Percentiles rank a stretch among this genome's conserved stretches.
These are phyloP conservation scores for Cabera pusaria DNA, from an alignment of 2,888 invertebrate genomes.

Conservation along the genomic window DNA sequence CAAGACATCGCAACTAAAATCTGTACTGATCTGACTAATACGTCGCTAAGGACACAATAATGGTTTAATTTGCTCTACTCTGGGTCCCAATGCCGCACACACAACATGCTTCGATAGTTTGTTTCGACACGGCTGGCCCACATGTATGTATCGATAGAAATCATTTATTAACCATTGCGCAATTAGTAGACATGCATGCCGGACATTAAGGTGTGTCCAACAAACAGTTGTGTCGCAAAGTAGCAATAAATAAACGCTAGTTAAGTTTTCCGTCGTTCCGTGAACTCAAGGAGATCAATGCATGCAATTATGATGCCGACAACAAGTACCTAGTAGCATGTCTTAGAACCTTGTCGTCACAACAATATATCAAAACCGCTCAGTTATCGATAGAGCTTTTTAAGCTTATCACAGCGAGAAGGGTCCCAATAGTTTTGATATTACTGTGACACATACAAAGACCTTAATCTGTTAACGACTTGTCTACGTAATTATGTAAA, in stretches of 20 bases:
- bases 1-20: too few relatives aligned
- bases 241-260: slow-evolving; percentile 55
- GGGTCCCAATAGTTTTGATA: slow-evolving; percentile 1
- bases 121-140: slow-evolving; percentile 35
- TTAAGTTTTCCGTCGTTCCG: slow-evolving; percentile 66
- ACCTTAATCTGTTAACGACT: slow-evolving; percentile 46
- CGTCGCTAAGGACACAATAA: slow-evolving; percentile 48
- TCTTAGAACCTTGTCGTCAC: slow-evolving; percentile 3
- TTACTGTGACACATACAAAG: slow-evolving; percentile 35
- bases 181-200: slow-evolving; percentile 50
- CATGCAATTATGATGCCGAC: slow-evolving; percentile 52
- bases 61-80: slow-evolving; percentile 48
- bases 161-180: slow-evolving; percentile 52
- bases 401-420: not conserved
- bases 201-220: slow-evolving; percentile 59
- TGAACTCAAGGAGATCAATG: slow-evolving; percentile 74
- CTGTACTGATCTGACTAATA: too few relatives aligned
- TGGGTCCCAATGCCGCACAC: slow-evolving; percentile 52
- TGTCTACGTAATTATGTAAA: slow-evolving; percentile 55
- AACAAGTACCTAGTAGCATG: too few relatives aligned
- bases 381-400: not conserved
- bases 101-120: slow-evolving; percentile 22
- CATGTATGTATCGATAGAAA: slow-evolving; percentile 52
- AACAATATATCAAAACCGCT: not conserved
- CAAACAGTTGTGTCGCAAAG: slow-evolving; percentile 53